These are phyloP conservation scores for Mesitornis unicolor DNA, from an alignment of 2,113 vertebrate genomes.

Conservation along the genomic window DNA sequence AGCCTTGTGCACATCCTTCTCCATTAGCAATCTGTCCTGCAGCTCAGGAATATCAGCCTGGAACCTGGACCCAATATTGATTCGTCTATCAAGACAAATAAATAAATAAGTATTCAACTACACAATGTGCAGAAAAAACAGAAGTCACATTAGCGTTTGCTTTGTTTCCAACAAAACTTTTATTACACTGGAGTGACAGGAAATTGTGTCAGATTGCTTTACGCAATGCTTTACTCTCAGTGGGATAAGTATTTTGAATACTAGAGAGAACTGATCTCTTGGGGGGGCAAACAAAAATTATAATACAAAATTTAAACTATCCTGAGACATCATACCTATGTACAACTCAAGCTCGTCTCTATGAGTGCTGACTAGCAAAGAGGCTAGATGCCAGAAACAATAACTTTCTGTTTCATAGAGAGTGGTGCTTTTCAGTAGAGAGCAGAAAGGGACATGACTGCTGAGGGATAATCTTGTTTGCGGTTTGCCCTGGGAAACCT, in stretches of 20 bases:
- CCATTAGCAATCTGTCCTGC: conserved; percentile 65
- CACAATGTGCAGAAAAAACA: background rate
- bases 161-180: background rate
- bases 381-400: background rate
- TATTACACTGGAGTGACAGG: background rate
- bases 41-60: conserved; percentile 86
- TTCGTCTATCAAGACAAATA: conserved; percentile 72
- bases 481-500: background rate
- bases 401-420: background rate
- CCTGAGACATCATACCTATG: background rate
- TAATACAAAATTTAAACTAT: background rate
- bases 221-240: background rate
- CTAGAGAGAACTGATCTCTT: background rate
- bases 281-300: background rate
- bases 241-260: background rate
- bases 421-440: background rate
- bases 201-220: conserved; percentile 39
- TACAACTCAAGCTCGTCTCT: background rate
- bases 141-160: background rate
- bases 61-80: conserved; percentile 85
- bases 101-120: background rate
- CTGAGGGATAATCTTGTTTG: background rate
- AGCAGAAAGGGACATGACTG: background rate
- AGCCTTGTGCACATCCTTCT: conserved; percentile 79
- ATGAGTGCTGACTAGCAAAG: background rate